Conservation (phyloP, 2,888 invertebrate genomes). For the Linnaemya tessellans region DNA sequence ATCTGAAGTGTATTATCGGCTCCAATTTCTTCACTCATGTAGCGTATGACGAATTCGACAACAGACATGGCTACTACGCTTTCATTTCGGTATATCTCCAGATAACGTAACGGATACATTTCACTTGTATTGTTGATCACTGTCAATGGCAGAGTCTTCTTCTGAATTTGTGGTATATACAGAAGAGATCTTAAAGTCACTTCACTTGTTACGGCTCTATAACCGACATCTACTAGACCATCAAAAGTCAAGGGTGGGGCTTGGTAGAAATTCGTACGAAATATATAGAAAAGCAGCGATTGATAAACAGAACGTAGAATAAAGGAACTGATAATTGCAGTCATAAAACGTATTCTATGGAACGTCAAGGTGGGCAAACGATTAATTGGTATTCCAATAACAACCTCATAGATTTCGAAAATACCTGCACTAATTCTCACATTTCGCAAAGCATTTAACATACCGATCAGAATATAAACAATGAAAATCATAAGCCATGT, state of each 20-base stretch:
- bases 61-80: conserved; percentile 58
- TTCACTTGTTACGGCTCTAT: conserved; percentile 47
- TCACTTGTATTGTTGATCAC: conserved; percentile 56
- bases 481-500: conserved; percentile 73
- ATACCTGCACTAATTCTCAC: not conserved
- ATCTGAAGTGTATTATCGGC: conserved; percentile 17
- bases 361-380: conserved; percentile 13
- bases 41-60: conserved; percentile 42
- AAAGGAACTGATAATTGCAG: conserved; percentile 59
- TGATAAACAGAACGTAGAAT: conserved; percentile 68
- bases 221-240: conserved; percentile 39
- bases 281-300: conserved; percentile 66
- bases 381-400: conserved; percentile 57
- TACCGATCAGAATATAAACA: conserved; percentile 29
- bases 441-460: conserved; percentile 19
- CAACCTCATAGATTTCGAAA: conserved; percentile 55
- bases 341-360: conserved; percentile 46
- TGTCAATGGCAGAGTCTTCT: conserved; percentile 40
- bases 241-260: conserved; percentile 46
- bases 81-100: conserved; percentile 42
- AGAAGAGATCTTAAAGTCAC: conserved; percentile 12
- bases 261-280: conserved; percentile 61
- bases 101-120: conserved; percentile 54
- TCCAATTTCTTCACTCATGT: conserved; percentile 6
- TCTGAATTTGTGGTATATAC: conserved; percentile 53